Evolutionary conservation across 2,888 invertebrate genomes (phyloP), one percentile per base, ranked within the genome.

Genomic region (Caenorhabditis macrosperma): DNA sequence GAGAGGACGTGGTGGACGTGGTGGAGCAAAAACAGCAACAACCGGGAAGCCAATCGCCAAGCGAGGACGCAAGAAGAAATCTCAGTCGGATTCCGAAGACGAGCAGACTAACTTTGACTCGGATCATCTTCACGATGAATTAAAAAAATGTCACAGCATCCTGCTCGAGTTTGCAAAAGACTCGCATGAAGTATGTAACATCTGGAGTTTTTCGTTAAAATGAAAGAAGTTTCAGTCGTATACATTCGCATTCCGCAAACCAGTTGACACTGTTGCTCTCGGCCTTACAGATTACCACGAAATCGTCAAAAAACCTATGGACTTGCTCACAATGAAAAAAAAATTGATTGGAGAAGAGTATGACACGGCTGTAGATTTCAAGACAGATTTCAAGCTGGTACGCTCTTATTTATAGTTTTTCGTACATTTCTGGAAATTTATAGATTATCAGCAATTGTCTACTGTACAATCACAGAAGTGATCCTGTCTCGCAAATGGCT

Each of bases 281-380:
- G 95, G 95, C 60, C 93, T 99, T 86, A 95, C 95, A 91, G 98
- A 99, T 92, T 99, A 99, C 92, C 96, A 97, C 93, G 96, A 92
- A 91, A 96, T 99, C 90, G 97, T 99, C 90, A 97, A 97, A 92
- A 95, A 96, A 92, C 98, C 99, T 20, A 99, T 99, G 98, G 99
- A 99, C 92, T 93, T 99, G 91, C 95, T 96, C 60, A 97, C 97
- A 17, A 95, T 98, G 20, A 97, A 97, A 93, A 94, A 94, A 91
- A 98, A 97, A 93, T 95, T 99, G 95, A 41, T 54, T n/a, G 79
- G 75, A 5, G 69, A 96, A 90, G 99, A 99, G 92, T 94, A 94
- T 91, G 94, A 94, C 81, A 95, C 95, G 10, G 94, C 94, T 2
- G 55, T 28, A 79, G 98, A 99, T 91, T 98, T 99, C 92, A 96